phyloP scores from a whole-genome alignment of 1,140 invertebrate genomes.

The Heliconius congener region DNA sequence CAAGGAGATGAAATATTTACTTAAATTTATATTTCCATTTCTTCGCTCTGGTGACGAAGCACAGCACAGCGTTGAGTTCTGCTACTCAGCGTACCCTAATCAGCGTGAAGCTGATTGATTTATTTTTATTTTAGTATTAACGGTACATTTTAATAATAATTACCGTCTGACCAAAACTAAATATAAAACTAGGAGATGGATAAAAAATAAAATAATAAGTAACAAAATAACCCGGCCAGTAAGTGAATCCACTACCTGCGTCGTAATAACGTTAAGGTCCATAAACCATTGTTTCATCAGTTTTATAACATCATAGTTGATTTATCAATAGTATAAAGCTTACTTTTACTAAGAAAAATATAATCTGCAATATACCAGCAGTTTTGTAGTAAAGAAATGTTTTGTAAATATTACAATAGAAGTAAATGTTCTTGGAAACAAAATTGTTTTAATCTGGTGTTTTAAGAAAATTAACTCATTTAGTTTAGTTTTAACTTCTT shows the following conservation, averaged over 20 bases:
- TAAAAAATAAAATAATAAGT: neutral
- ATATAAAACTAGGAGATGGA: neutral
- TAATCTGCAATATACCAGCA: neutral
- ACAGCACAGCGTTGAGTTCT: no score
- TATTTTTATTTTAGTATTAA: no score
- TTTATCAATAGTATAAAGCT: neutral
- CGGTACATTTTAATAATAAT: no score
- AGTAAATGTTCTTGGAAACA: neutral
- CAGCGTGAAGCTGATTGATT: no score
- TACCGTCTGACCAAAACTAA: no score
- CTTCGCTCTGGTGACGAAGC: no score
- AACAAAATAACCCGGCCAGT: neutral
- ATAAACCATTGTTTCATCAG: neutral
- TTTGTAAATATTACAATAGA: neutral
- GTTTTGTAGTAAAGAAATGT: neutral
- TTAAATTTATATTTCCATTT: no score
- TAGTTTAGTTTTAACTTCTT: neutral
- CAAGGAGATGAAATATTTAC: no score
- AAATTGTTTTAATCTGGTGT: neutral
- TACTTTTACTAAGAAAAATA: constrained; percentile 2
- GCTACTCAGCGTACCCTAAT: no score
- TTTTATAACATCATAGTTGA: neutral
- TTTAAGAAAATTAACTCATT: neutral
- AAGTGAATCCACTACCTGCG: neutral
- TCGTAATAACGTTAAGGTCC: neutral